Evolutionary conservation across 2,797 vertebrate species (phyloP), one percentile per base, ranked within the genome.

Genomic region (Brotogeris chrysoptera): DNA sequence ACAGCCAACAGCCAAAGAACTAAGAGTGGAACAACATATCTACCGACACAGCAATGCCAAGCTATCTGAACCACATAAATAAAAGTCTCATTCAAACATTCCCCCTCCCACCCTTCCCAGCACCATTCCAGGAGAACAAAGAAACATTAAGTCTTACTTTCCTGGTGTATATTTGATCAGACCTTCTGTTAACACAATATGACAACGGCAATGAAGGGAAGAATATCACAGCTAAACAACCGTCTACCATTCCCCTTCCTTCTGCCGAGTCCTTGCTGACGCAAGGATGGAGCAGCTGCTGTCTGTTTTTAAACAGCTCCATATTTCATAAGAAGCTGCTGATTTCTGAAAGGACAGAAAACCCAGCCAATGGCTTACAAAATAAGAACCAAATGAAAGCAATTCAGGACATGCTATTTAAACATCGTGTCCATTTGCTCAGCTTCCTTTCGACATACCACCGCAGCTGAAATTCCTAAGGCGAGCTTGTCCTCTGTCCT

Each of bases 81-180:
- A 91, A 93, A 95, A 95, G 90, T 91, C 95, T 94, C 94, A 94
- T 96, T 96, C 94, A 95, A 91, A 93, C 94, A 83, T 60, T 66
- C 43, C 68, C 63, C 47, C 65, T 39, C 47, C 85, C 88, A n/a
- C 91, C 81, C 55, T 25, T 86, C 94, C 94, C 94, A 93, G 70
- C 86, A 73, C 90, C 73, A 36, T 81, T 95, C 77, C 94, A 95
- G 83, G 82, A 94, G 90, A 94, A 96, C 96, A 94, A 96, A 96
- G 94, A 96, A 96, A 96, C 94, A 97, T 94, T 94, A 97, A 96
- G 90, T 87, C 96, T 95, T 95, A 93, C 96, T 94, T 96, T 94
- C 90, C 94, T 86, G 90, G 83, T 95, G 94, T 94, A 94, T 85
- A 95, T 91, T 96, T 95, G 93, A 96, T 97, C 97, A 95, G 92